Conservation (phyloP, 2,113 vertebrate genomes). For the Aramus guarauna region DNA sequence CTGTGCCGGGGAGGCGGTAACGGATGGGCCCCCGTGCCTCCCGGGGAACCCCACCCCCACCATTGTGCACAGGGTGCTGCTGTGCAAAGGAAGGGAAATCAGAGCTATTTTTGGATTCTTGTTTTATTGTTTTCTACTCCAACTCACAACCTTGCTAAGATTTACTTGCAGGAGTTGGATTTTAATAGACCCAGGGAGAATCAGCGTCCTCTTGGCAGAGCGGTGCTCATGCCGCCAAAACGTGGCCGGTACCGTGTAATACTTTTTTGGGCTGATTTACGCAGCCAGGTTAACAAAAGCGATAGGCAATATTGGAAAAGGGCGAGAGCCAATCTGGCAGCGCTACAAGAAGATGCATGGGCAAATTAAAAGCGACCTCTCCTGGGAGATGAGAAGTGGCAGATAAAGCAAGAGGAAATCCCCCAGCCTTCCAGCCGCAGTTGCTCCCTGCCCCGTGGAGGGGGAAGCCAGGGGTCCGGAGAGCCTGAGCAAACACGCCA, state of each 20-base stretch:
- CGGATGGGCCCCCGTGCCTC: background rate
- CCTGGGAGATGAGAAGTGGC: background rate
- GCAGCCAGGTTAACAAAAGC: background rate
- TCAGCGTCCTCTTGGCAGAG: background rate
- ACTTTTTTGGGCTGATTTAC: background rate
- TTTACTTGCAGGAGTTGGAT: background rate
- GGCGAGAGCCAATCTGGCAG: background rate
- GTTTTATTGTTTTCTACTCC: background rate
- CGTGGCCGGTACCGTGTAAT: accelerated
- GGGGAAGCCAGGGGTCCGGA: background rate
- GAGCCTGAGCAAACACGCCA: background rate
- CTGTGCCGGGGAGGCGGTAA: background rate
- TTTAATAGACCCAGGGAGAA: background rate
- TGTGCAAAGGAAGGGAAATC: background rate
- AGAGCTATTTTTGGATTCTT: background rate
- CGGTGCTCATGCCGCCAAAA: accelerated
- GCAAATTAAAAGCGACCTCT: background rate
- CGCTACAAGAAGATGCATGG: accelerated
- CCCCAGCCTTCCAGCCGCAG: background rate
- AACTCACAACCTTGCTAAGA: background rate
- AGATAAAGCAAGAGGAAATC: background rate
- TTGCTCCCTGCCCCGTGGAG: background rate
- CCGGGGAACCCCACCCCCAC: background rate
- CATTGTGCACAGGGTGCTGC: background rate
- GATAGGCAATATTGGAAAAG: accelerated